A percentile compares a stretch with the other conserved stretches of the same genome.
phyloP scores from a whole-genome alignment of 2,113 vertebrate genomes.

The Pelvicachromis taeniatus region DNA sequence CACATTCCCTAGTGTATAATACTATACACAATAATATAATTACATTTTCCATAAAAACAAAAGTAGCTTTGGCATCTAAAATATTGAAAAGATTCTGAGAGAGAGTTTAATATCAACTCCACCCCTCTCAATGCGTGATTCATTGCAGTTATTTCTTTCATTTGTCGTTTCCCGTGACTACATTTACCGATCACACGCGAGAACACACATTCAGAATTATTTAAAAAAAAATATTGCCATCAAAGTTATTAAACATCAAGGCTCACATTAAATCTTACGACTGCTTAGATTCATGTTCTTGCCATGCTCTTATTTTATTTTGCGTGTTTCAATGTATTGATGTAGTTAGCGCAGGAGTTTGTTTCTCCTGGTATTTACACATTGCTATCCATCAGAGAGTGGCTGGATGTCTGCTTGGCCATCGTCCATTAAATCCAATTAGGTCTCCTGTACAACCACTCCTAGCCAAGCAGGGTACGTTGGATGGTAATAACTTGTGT shows the following conservation, averaged over 20 bases:
- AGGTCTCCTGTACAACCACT: slow-evolving; percentile 5
- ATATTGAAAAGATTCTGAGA: background rate
- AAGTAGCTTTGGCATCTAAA: slow-evolving; percentile 1
- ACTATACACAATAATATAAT: background rate
- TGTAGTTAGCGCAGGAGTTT: background rate
- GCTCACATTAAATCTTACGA: background rate
- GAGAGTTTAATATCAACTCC: background rate
- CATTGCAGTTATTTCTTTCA: slow-evolving; percentile 34
- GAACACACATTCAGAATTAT: background rate
- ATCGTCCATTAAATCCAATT: slow-evolving; percentile 41
- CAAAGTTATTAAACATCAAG: background rate
- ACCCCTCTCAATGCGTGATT: background rate
- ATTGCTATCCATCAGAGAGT: background rate
- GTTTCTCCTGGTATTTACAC: slow-evolving; percentile 20
- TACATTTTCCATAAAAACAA: slow-evolving; percentile 18
- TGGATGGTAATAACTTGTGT: background rate
- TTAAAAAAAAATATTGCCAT: background rate
- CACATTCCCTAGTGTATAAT: background rate
- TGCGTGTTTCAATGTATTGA: background rate
- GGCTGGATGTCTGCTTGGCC: background rate
- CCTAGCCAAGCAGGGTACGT: background rate
- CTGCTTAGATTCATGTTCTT: background rate
- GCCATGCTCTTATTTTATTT: background rate
- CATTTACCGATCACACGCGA: background rate
- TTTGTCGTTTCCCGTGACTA: background rate